Conservation (phyloP, 2,888 invertebrate genomes). For the Hydraecia micacea region DNA sequence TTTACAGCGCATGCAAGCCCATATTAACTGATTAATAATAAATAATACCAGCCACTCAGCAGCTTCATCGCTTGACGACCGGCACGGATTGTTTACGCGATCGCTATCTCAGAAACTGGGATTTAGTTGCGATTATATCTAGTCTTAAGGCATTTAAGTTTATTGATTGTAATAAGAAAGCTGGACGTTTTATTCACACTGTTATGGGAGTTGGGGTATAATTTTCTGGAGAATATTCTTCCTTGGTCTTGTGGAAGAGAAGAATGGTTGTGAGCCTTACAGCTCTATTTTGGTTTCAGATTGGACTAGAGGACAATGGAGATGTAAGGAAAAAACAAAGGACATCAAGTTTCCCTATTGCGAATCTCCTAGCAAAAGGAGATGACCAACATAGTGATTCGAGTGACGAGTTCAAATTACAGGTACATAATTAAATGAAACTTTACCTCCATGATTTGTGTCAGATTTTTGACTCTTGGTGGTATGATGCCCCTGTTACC, state of each 20-base stretch:
- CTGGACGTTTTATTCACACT: constrained; percentile 49
- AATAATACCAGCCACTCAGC: constrained; percentile 61
- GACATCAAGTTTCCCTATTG: no score
- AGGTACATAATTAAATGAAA: no score
- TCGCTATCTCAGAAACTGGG: constrained; percentile 55
- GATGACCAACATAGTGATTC: no score
- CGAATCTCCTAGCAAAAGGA: no score
- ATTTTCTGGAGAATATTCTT: constrained; percentile 12
- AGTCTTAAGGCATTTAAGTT: constrained; percentile 54
- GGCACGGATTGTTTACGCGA: constrained; percentile 64
- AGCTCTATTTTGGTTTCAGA: neutral
- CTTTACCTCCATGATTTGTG: no score
- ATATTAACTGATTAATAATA: constrained; percentile 67
- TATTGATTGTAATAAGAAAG: constrained; percentile 60
- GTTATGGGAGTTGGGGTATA: constrained; percentile 4
- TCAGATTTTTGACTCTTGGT: no score
- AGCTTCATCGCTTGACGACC: constrained; percentile 60
- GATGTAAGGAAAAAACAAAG: no score
- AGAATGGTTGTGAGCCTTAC: neutral
- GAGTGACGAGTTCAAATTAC: no score
- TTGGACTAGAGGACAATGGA: neutral
- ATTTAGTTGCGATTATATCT: constrained; percentile 61
- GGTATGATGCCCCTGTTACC: no score
- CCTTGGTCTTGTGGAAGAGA: neutral
- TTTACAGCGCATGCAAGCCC: constrained; percentile 57